Evolutionary conservation across 2,113 vertebrate genomes (phyloP), one percentile per base, ranked within the genome.

Genomic region (Bagarius yarrelli): DNA sequence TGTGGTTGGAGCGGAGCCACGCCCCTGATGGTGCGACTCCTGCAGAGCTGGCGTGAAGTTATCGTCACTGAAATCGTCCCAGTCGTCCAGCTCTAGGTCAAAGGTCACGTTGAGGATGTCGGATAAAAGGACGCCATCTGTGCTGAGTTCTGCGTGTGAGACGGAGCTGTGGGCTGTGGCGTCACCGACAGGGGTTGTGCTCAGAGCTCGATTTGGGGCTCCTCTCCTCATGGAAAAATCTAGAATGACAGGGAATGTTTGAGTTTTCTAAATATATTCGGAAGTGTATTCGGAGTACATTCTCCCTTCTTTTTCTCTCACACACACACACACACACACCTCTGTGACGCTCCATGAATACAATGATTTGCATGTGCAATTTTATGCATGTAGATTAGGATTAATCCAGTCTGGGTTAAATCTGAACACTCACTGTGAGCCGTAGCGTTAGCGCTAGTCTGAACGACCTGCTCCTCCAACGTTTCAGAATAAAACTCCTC

Each of bases 11-110:
- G 78, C 76, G 83, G 53, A 76, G 72, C 81, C 78, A 67, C 52
- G 32, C 67, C 79, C 76, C 47, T 72, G 87, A 61, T 85, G 76
- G 66, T 67, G 50, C 67, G 77, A 81, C 74, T 90, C 89, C 81
- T 85, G 91, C 47, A 92, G 92, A 55, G 92, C 92, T 9, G 25
- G 9, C 83, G 92, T 72, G 83, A 97, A 90, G 82, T 91, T 91
- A 18, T 94, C 94, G 83, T 97, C 94, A 87, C 94, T 92, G 88
- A 94, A 93, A 83, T 98, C 94, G 86, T 94, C 94, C 96, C 95
- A 97, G 88, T 95, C 88, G 55, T 97, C 95, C 90, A 93, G 87
- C 90, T 92, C 94, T 16, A 96, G 91, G 87, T 98, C 95, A 87
- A 95, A 96, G 87, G 85, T 93, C 82, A 95, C 89, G 80, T 88